Evolutionary conservation across 2,113 vertebrate species (phyloP).

Genomic region (Actenoides lindsayi): DNA sequence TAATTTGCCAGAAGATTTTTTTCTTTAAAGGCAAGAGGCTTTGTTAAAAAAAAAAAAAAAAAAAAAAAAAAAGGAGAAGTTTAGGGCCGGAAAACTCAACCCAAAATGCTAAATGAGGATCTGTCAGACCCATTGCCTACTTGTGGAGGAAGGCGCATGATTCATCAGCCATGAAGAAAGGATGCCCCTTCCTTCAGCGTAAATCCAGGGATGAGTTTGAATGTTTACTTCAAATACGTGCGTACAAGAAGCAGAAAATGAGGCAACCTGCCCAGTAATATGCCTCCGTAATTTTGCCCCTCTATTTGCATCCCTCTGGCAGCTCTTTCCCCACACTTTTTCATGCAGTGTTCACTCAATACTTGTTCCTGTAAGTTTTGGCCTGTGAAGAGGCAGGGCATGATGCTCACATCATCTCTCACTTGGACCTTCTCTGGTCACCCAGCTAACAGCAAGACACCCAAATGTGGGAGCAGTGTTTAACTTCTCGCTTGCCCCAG

Average conservation of each 20-base stretch:
- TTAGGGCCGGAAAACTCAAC: background rate
- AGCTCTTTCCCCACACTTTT: background rate
- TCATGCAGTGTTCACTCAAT: background rate
- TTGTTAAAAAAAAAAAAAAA: background rate
- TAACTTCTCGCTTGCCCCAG: rapidly evolving
- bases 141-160: background rate
- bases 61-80: background rate
- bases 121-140: background rate
- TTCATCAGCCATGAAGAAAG: background rate
- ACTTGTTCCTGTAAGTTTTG: background rate
- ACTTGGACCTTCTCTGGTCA: background rate
- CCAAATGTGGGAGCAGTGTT: background rate
- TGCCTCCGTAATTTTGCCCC: background rate
- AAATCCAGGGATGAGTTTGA: background rate
- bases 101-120: background rate
- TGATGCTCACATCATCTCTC: background rate
- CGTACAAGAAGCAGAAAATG: background rate
- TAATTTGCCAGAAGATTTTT: background rate
- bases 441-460: background rate
- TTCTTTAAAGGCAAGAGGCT: background rate
- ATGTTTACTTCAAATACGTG: background rate
- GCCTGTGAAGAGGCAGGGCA: background rate
- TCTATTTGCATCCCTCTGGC: background rate
- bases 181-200: background rate
- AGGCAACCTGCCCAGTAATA: background rate